Evolutionary conservation across 1,140 invertebrate genomes (phyloP).

Genomic region (Littorina saxatilis): DNA sequence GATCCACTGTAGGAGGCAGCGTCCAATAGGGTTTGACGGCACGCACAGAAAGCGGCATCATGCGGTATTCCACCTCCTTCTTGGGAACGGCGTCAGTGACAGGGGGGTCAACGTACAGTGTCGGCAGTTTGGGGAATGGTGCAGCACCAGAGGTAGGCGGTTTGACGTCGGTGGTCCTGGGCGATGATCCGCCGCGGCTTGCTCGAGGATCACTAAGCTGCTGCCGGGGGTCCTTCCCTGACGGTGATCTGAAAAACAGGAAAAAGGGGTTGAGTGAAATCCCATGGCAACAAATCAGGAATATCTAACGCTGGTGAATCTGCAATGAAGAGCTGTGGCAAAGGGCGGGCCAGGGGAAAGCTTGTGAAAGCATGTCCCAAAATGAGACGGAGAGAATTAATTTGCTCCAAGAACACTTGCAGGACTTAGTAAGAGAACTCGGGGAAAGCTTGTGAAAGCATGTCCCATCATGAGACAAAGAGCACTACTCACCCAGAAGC

Average conservation of each 20-base stretch:
- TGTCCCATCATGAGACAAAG: too few species aligned
- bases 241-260: neutral
- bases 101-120: slow-evolving; percentile 43
- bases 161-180: slow-evolving; percentile 4
- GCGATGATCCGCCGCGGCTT: neutral
- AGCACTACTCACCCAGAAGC: neutral
- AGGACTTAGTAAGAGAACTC: too few species aligned
- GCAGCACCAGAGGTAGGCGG: neutral
- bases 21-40: slow-evolving; percentile 41
- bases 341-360: neutral
- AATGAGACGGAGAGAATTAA: neutral
- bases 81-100: slow-evolving; percentile 44
- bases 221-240: neutral
- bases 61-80: slow-evolving; percentile 37
- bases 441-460: too few species aligned
- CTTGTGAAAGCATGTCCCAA: neutral
- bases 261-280: too few species aligned
- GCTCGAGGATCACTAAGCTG: neutral
- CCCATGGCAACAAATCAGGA: too few species aligned
- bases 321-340: too few species aligned
- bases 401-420: too few species aligned
- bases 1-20: slow-evolving; percentile 56
- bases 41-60: slow-evolving; percentile 36
- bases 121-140: slow-evolving; percentile 19
- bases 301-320: too few species aligned